Base-by-base conservation (phyloP, 2,113 vertebrate species). In the Arvicanthis niloticus region DNA sequence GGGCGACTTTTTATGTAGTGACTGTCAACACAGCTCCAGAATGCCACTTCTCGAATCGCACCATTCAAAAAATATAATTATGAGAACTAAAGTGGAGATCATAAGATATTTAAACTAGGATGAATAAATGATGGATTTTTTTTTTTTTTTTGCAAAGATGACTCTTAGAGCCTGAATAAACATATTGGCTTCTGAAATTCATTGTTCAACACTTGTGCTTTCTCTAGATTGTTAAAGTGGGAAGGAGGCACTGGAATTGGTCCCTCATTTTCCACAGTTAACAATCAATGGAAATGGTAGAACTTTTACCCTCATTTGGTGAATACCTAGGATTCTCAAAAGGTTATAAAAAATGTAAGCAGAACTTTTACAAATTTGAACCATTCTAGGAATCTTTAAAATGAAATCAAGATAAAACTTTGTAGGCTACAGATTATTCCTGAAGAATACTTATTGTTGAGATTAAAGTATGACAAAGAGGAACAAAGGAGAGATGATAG, bases 1-100 rank as follows among this genome's bases (percentile, higher is more conserved):
- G 58, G 53, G 56, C 82, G n/a, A 76, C n/a, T 68, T 92, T 92
- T 86, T 92, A 62, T 88, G 86, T 73, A 67, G 29, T 93, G n/a
- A 34, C 73, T 86, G 12, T 88, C 67, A 72, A 34, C 13, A 42
- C 10, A 48, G 67, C 81, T 67, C n/a, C 72, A 93, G 53, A 75
- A 86, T 91, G 45, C 17, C 56, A 42, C 37, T 97, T 76, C 12
- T 51, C 62, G 56, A 51, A 80, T 68, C 53, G 42, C 40, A 73
- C 13, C 26, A 40, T 76, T 92, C 65, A 7, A 92, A 94, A 92
- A 95, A 70, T 80, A 70, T 68, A 76, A 91, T 92, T 48, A 65
- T 81, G 68, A 91, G 86, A 90, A 90, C 3, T n/a, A 78, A 77
- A 95, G 85, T 42, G 42, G 24, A 91, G 40, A 93, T 72, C 70